Conservation (phyloP, 2,888 invertebrate genomes). For the Taphrorychus bicolor region DNA sequence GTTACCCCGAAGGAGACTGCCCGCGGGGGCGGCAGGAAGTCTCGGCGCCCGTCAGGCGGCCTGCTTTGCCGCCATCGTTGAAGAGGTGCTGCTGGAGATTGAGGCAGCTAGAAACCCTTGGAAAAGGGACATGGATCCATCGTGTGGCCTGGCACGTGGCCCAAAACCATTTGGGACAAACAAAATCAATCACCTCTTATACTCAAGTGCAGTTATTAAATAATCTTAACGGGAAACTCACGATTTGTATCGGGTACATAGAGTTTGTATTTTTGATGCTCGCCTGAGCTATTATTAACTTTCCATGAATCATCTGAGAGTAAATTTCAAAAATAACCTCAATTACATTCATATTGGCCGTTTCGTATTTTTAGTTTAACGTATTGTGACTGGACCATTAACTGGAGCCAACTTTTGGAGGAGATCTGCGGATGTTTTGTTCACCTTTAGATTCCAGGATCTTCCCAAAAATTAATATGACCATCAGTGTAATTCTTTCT, state of each 20-base stretch:
- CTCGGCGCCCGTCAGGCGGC: constrained; percentile 54
- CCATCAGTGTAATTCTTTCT: too few relatives aligned
- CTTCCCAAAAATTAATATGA: too few relatives aligned
- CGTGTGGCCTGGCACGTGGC: neutral
- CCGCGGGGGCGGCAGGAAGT: constrained; percentile 47
- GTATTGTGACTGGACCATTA: neutral
- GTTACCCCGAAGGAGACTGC: constrained; percentile 25
- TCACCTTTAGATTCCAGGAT: too few relatives aligned
- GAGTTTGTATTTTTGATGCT: neutral
- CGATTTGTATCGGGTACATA: too few relatives aligned
- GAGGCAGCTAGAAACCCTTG: constrained; percentile 4
- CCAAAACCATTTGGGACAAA: too few relatives aligned
- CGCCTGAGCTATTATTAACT: neutral
- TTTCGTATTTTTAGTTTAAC: constrained; percentile 25
- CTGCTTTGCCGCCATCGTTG: constrained; percentile 42
- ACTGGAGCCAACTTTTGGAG: too few relatives aligned
- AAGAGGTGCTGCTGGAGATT: constrained; percentile 33
- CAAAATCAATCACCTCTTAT: neutral
- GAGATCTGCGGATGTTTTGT: too few relatives aligned
- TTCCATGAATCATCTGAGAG: constrained; percentile 21
- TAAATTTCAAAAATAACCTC: constrained; percentile 21
- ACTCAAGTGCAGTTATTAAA: too few relatives aligned
- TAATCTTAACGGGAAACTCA: too few relatives aligned
- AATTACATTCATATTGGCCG: constrained; percentile 24
- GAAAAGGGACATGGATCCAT: neutral